Percentiles rank a stretch among this genome's conserved stretches.
Evolutionary conservation across 2,113 vertebrate species (phyloP).

Genomic region (Rhombomys opimus): DNA sequence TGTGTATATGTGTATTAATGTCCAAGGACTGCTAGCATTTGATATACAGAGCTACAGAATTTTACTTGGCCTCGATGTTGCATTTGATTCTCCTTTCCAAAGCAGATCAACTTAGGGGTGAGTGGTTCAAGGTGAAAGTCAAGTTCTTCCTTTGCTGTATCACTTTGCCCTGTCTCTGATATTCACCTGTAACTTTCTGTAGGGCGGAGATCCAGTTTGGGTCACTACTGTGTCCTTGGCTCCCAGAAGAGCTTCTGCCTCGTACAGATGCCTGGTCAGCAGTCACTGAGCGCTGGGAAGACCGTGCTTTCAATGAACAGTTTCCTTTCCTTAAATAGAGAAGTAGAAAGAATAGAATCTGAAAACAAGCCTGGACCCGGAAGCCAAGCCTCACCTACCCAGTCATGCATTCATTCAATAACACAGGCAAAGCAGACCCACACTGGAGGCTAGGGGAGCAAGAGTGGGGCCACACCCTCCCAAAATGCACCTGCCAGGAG

Average conservation of each 20-base stretch:
- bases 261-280: neutral
- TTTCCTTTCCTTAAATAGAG: conserved; percentile 44
- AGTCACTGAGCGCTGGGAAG: neutral
- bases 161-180: neutral
- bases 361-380: neutral
- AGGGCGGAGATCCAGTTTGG: neutral
- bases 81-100: conserved; percentile 19
- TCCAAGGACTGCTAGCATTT: neutral
- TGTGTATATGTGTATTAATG: neutral
- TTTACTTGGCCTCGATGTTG: neutral
- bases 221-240: neutral
- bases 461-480: neutral
- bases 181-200: neutral
- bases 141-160: neutral
- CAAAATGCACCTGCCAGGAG: neutral
- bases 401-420: neutral
- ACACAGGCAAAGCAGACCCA: neutral
- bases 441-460: neutral
- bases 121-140: neutral
- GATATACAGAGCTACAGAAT: neutral
- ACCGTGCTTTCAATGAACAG: conserved; percentile 9
- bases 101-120: neutral
- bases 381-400: neutral
- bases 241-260: neutral
- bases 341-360: neutral